Conservation (phyloP, 2,113 vertebrate species). For the Phoxinus phoxinus region DNA sequence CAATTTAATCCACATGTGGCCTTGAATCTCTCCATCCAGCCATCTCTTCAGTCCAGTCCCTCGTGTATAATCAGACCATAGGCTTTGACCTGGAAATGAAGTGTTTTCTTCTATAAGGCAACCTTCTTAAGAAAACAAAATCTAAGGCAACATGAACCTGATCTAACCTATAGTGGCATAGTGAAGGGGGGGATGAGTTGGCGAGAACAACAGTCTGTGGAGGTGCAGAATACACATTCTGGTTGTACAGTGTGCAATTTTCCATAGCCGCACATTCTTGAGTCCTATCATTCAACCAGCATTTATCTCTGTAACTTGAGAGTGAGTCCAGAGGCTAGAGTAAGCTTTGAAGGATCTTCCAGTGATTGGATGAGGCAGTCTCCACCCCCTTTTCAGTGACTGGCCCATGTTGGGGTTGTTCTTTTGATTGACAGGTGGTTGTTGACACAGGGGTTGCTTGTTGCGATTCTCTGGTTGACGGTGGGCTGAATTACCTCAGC, state of each 20-base stretch:
- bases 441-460: conserved; percentile 16
- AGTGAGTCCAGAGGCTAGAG: conserved; percentile 44
- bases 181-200: conserved; percentile 13
- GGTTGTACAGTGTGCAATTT: neutral
- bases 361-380: conserved; percentile 42
- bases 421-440: conserved; percentile 32
- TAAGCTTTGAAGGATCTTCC: conserved; percentile 29
- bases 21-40: neutral
- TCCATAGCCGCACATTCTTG: conserved; percentile 47
- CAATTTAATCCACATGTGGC: conserved; percentile 58
- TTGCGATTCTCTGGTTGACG: conserved; percentile 40
- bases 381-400: conserved; percentile 24
- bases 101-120: conserved; percentile 66
- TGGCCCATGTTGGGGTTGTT: neutral
- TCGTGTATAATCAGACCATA: conserved; percentile 58
- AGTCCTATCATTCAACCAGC: conserved; percentile 41
- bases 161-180: conserved; percentile 52
- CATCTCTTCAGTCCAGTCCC: neutral
- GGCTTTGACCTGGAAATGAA: conserved; percentile 64
- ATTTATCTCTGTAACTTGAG: conserved; percentile 52
- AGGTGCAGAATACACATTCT: neutral
- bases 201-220: conserved; percentile 38
- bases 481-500: conserved; percentile 40
- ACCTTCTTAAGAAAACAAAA: conserved; percentile 76
- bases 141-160: conserved; percentile 66